Percentiles rank a stretch among this genome's conserved stretches.
These are phyloP conservation scores for Lithophane socia DNA, from an alignment of 2,888 invertebrate genomes.

Conservation along the genomic window DNA sequence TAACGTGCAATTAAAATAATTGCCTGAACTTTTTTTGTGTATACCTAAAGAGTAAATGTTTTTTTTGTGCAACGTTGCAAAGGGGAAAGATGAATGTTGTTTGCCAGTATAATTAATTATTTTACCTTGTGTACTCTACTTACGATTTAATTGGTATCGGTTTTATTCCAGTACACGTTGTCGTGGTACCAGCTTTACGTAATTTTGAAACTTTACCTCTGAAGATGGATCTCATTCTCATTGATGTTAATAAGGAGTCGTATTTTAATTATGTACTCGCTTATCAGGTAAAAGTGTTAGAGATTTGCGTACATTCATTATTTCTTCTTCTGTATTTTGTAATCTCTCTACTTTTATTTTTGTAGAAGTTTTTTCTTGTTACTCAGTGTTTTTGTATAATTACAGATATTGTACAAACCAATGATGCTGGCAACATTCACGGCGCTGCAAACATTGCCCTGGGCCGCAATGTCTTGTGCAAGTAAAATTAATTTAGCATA, in stretches of 20 bases:
- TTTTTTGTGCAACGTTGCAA: no score
- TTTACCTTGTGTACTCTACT: conserved; percentile 1
- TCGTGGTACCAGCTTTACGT: conserved; percentile 73
- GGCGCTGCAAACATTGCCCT: conserved; percentile 70
- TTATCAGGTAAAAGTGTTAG: conserved; percentile 71
- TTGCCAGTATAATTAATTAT: neutral
- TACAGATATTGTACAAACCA: conserved; percentile 77
- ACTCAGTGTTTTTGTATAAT: conserved; percentile 15
- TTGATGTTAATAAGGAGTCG: conserved; percentile 71
- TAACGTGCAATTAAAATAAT: conserved; percentile 9
- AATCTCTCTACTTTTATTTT: neutral
- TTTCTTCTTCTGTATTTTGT: neutral
- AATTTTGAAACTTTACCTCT: conserved; percentile 74
- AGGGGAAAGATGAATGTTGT: neutral
- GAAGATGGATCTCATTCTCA: conserved; percentile 77
- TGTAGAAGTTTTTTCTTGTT: neutral
- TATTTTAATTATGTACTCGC: conserved; percentile 71
- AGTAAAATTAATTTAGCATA: conserved; percentile 67
- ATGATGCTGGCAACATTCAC: conserved; percentile 66
- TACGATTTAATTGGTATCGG: conserved; percentile 21
- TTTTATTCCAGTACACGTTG: conserved; percentile 74
- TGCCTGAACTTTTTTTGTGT: neutral
- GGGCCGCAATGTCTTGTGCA: conserved; percentile 75
- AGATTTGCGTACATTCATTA: neutral
- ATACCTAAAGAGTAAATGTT: neutral